phyloP scores from a whole-genome alignment of 2,888 invertebrate genomes.

The Perizoma flavofasciatum region DNA sequence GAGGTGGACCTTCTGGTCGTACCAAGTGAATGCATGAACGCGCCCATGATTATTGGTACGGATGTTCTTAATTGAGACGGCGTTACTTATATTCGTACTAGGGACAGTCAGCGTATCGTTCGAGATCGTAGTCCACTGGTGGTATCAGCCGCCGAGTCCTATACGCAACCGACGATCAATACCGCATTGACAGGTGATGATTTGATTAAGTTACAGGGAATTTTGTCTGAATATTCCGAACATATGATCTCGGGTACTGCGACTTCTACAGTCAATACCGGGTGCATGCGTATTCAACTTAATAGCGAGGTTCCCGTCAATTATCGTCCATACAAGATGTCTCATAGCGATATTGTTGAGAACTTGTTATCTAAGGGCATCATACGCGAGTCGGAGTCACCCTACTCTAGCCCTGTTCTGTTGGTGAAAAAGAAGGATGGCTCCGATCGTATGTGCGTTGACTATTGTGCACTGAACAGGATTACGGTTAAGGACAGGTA shows the following conservation, averaged over 20 bases:
- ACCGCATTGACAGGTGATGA: slow-evolving; percentile 13
- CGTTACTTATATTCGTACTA: slow-evolving; percentile 16
- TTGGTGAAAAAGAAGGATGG: slow-evolving; percentile 35
- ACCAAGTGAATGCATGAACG: slow-evolving; percentile 25
- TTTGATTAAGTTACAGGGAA: background rate
- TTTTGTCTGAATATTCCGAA: slow-evolving; percentile 13
- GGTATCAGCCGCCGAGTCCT: background rate
- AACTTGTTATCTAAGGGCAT: slow-evolving; percentile 38
- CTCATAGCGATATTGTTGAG: slow-evolving; percentile 33
- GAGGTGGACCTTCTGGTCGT: slow-evolving; percentile 40
- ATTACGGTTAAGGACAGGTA: slow-evolving; percentile 38
- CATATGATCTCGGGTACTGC: slow-evolving; percentile 17
- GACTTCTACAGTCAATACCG: slow-evolving; percentile 17
- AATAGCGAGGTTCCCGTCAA: slow-evolving; percentile 3
- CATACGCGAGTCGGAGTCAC: slow-evolving; percentile 32
- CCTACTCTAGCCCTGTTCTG: slow-evolving; percentile 33
- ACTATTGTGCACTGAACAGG: slow-evolving; percentile 35
- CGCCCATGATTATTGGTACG: slow-evolving; percentile 38
- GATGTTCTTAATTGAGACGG: slow-evolving; percentile 37
- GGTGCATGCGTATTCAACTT: slow-evolving; percentile 12
- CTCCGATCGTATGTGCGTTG: slow-evolving; percentile 39
- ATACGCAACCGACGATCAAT: background rate
- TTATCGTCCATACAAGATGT: slow-evolving; percentile 40
- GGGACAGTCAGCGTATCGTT: slow-evolving; percentile 4
- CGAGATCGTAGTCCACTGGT: background rate